phyloP scores from a whole-genome alignment of 2,888 invertebrate species.

The Caenorhabditis angaria region DNA sequence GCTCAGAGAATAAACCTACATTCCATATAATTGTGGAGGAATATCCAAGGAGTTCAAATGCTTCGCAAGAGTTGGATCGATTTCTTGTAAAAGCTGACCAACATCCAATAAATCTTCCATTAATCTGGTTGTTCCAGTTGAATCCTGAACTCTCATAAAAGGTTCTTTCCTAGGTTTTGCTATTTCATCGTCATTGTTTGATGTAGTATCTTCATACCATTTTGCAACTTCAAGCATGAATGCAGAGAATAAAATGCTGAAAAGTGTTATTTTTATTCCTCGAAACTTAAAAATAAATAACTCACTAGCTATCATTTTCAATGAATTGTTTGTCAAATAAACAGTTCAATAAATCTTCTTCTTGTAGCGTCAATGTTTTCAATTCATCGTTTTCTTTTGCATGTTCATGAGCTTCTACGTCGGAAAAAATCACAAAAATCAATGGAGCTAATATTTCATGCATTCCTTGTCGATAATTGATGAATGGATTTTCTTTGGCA shows the following conservation, averaged over 20 bases:
- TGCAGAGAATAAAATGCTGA: conserved; percentile 47
- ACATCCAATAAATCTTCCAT: conserved; percentile 58
- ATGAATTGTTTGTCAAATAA: conserved; percentile 78
- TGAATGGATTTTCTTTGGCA: conserved; percentile 78
- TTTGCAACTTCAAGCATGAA: conserved; percentile 54
- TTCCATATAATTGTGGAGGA: conserved; percentile 86
- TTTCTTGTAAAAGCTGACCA: conserved; percentile 78
- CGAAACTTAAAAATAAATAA: conserved; percentile 19
- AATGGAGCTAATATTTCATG: conserved; percentile 86
- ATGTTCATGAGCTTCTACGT: conserved; percentile 80
- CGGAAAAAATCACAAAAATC: conserved; percentile 82
- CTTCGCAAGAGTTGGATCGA: conserved; percentile 78
- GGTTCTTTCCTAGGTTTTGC: conserved; percentile 9
- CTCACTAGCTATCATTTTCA: conserved; percentile 85
- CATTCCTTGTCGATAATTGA: conserved; percentile 87
- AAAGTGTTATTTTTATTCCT: conserved; percentile 10
- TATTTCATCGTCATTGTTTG: background rate
- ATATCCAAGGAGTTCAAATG: conserved; percentile 82
- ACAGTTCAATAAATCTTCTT: conserved; percentile 76
- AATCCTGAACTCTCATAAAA: conserved; percentile 50
- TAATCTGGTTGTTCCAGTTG: conserved; percentile 46
- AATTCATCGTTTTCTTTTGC: conserved; percentile 76
- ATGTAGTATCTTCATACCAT: conserved; percentile 50
- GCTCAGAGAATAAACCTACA: conserved; percentile 78
- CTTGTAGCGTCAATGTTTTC: conserved; percentile 44